Evolutionary conservation across 1,140 invertebrate species (phyloP).

Genomic region (Macrobrachium rosenbergii): DNA sequence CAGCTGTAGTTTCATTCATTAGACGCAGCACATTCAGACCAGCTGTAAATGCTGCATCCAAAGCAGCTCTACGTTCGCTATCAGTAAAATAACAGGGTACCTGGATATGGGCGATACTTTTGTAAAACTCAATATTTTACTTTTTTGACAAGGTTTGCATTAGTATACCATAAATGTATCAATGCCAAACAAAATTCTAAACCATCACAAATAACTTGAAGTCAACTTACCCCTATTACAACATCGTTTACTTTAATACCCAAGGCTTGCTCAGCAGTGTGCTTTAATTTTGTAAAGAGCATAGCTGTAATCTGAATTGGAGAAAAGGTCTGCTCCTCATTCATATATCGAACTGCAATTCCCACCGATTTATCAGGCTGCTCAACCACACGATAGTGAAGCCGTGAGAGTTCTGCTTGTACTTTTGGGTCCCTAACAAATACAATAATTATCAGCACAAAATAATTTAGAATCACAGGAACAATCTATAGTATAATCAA

Average conservation of each 20-base stretch:
- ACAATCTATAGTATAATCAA: too few relatives aligned
- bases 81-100: constrained; percentile 96
- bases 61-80: constrained; percentile 88
- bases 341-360: constrained; percentile 87
- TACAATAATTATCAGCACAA: not conserved
- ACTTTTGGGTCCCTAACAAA: constrained; percentile 62
- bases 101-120: constrained; percentile 24
- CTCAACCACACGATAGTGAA: constrained; percentile 54
- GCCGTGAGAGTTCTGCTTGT: constrained; percentile 44
- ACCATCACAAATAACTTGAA: not conserved
- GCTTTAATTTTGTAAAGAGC: constrained; percentile 97
- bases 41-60: constrained; percentile 84
- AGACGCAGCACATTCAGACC: constrained; percentile 94
- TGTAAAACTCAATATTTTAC: not conserved
- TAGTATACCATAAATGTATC: not conserved
- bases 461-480: not conserved
- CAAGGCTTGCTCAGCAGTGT: constrained; percentile 87
- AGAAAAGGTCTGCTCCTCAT: constrained; percentile 88
- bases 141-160: not conserved
- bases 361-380: constrained; percentile 55
- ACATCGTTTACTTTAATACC: constrained; percentile 95
- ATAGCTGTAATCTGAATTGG: constrained; percentile 97
- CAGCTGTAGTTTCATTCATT: constrained; percentile 97
- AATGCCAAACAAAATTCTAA: not conserved
- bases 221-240: constrained; percentile 87